phyloP scores from a whole-genome alignment of 2,113 vertebrate species.

The Pelobates fuscus region DNA sequence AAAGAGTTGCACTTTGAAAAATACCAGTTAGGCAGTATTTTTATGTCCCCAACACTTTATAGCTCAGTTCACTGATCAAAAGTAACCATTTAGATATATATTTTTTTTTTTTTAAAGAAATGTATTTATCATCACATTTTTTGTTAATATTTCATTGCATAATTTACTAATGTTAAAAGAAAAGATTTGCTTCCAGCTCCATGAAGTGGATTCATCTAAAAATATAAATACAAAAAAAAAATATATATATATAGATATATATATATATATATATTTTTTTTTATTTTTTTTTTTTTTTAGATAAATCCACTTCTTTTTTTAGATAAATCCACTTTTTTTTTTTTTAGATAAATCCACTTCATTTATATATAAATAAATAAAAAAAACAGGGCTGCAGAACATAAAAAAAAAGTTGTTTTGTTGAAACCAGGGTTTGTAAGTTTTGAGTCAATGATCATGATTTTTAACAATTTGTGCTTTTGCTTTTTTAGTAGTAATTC shows the following conservation, averaged over 20 bases:
- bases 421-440: not conserved
- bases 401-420: not conserved
- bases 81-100: not conserved
- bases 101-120: conserved; percentile 9
- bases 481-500: not conserved
- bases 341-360: no score
- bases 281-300: no score
- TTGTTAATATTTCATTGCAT: not conserved
- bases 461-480: not conserved
- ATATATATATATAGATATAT: no score
- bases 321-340: no score
- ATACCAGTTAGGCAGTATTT: conserved; percentile 12
- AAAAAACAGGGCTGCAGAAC: no score
- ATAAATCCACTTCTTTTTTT: no score
- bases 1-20: conserved; percentile 40
- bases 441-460: not conserved
- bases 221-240: not conserved
- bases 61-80: not conserved
- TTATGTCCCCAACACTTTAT: conserved; percentile 2
- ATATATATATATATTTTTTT: no score
- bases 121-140: conserved; percentile 10
- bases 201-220: not conserved
- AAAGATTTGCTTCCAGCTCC: not conserved
- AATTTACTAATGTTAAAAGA: not conserved
- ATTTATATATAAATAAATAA: no score